Conservation (phyloP, 1,140 invertebrate species). For the Zaprionus inermis region DNA sequence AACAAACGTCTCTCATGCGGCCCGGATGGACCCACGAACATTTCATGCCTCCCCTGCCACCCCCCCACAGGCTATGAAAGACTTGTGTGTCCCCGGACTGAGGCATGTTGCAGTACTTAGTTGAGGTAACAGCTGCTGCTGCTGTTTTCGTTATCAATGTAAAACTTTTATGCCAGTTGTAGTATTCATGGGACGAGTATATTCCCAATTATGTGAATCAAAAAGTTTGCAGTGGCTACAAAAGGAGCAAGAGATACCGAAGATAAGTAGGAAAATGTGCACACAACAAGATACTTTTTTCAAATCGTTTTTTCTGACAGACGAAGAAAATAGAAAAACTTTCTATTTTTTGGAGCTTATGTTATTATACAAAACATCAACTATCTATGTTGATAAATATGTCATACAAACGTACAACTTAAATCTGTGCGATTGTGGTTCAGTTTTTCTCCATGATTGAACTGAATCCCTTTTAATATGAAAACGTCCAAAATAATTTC, state of each 20-base stretch:
- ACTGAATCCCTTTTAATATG: too few relatives aligned
- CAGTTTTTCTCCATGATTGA: too few relatives aligned
- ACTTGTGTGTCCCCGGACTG: background rate
- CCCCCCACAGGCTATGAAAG: too few relatives aligned
- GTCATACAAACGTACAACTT: too few relatives aligned
- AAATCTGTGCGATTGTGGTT: background rate
- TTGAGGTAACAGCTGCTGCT: conserved; percentile 4
- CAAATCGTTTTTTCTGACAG: background rate
- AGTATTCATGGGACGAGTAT: background rate
- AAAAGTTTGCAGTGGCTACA: background rate
- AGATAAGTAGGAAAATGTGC: background rate
- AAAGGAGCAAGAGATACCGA: background rate
- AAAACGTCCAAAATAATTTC: conserved; percentile 34
- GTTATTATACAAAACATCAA: conserved; percentile 4
- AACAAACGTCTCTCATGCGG: conserved; percentile 53
- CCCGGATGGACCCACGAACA: conserved; percentile 16
- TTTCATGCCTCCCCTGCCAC: background rate
- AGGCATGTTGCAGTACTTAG: background rate
- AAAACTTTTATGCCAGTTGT: conserved; percentile 69
- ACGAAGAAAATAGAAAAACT: background rate
- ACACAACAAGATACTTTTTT: background rate
- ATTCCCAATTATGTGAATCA: background rate
- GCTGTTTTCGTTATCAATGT: conserved; percentile 33
- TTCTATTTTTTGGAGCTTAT: background rate
- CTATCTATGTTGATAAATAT: conserved; percentile 40